Conservation (phyloP, 2,113 vertebrate species). For the Varanus komodoensis region DNA sequence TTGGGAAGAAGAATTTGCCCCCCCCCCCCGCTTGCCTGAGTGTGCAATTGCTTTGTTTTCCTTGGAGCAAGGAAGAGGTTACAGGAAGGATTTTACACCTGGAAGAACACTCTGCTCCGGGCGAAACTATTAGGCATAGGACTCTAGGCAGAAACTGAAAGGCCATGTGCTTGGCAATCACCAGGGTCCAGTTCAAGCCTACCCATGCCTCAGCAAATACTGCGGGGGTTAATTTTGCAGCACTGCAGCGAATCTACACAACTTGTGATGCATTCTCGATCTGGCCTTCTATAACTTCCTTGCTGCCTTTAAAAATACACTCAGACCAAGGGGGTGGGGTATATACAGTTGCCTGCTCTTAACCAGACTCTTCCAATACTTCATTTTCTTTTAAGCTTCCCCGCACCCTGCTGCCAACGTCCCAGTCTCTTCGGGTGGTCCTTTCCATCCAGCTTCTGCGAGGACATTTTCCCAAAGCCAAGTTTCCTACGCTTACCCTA, state of each 20-base stretch:
- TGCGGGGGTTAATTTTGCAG: background rate
- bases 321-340: background rate
- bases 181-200: background rate
- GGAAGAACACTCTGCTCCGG: background rate
- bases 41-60: background rate
- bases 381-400: background rate
- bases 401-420: rapidly evolving
- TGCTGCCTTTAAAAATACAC: background rate
- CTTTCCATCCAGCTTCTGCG: background rate
- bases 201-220: background rate
- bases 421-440: background rate
- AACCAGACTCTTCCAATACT: rapidly evolving
- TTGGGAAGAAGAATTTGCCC: background rate
- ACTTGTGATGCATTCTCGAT: background rate
- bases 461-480: background rate
- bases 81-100: slow-evolving; percentile 2
- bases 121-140: background rate
- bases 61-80: background rate
- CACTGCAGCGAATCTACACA: background rate
- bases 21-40: background rate
- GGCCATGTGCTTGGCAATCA: background rate
- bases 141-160: background rate
- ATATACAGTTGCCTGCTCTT: rapidly evolving
- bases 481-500: background rate
- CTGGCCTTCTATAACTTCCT: background rate